Evolutionary conservation across 2,113 vertebrate genomes (phyloP).

Genomic region (Nannobrachium achirus): DNA sequence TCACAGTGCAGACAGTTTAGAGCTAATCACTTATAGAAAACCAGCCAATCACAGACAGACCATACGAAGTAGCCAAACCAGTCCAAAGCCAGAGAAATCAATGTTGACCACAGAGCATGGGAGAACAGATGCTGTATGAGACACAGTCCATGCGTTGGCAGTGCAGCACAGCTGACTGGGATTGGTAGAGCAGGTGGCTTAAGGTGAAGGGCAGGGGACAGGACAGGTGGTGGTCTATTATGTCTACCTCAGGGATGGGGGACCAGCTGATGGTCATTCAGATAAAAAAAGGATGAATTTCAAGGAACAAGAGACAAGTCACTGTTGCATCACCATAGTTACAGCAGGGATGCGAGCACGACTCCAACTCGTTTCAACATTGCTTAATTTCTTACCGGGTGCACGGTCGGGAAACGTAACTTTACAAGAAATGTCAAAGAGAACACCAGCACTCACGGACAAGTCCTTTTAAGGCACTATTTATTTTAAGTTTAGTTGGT

Average conservation of each 20-base stretch:
- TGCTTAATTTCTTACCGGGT: too few species aligned
- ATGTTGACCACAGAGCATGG: slow-evolving; percentile 49
- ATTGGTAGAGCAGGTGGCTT: slow-evolving; percentile 26
- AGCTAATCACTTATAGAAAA: slow-evolving; percentile 30
- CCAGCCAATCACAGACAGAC: slow-evolving; percentile 26
- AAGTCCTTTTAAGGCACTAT: too few species aligned
- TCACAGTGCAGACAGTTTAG: slow-evolving; percentile 31
- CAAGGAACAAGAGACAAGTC: too few species aligned
- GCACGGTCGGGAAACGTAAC: too few species aligned
- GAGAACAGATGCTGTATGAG: slow-evolving; percentile 71
- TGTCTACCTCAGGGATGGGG: slow-evolving; percentile 51
- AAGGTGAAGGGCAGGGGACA: slow-evolving; percentile 40
- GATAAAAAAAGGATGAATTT: slow-evolving; percentile 29
- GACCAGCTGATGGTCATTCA: slow-evolving; percentile 59
- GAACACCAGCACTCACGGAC: too few species aligned
- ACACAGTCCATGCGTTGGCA: slow-evolving; percentile 63
- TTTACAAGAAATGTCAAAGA: too few species aligned
- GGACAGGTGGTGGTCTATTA: slow-evolving; percentile 64
- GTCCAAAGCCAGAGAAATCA: slow-evolving; percentile 45
- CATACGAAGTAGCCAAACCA: slow-evolving; percentile 8
- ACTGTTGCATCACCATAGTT: too few species aligned
- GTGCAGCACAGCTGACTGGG: slow-evolving; percentile 44
- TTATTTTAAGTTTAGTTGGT: too few species aligned
- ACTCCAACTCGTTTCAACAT: too few species aligned
- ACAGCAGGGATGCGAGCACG: too few species aligned